Evolutionary conservation across 2,113 vertebrate species (phyloP).

Genomic region (Megaceryle maxima): DNA sequence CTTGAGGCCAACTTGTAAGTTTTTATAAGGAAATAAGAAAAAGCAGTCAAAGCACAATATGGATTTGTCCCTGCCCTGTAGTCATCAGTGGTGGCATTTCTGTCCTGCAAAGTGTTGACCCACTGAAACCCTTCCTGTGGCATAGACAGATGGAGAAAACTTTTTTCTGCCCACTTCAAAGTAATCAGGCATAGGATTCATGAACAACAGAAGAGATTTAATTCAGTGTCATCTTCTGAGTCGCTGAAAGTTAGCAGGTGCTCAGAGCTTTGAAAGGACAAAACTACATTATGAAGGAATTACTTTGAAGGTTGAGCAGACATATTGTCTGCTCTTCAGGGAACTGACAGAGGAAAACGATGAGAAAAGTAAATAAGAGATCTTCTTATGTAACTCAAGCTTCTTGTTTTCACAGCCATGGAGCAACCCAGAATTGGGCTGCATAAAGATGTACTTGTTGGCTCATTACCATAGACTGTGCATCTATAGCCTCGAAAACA

Average conservation of each 20-base stretch:
- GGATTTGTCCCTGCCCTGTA: background rate
- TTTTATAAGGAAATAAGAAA: background rate
- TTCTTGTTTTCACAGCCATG: background rate
- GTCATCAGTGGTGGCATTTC: background rate
- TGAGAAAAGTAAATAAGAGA: background rate
- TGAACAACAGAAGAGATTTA: background rate
- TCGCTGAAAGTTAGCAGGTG: background rate
- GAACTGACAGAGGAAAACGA: background rate
- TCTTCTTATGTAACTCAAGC: background rate
- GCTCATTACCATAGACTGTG: background rate
- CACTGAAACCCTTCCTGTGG: background rate
- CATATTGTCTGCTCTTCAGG: background rate
- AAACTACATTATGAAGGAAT: background rate
- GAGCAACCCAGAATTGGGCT: background rate
- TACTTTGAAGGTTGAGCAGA: background rate
- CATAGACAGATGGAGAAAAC: background rate
- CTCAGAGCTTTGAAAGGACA: background rate
- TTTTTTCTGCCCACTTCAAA: background rate
- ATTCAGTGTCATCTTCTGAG: background rate
- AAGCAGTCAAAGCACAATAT: background rate
- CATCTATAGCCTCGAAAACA: background rate
- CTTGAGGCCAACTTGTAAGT: background rate
- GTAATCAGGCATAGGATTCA: background rate
- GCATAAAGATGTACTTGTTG: background rate
- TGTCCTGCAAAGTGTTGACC: background rate